phyloP scores from a whole-genome alignment of 2,797 vertebrate genomes.

The Steatocranus sp. region DNA sequence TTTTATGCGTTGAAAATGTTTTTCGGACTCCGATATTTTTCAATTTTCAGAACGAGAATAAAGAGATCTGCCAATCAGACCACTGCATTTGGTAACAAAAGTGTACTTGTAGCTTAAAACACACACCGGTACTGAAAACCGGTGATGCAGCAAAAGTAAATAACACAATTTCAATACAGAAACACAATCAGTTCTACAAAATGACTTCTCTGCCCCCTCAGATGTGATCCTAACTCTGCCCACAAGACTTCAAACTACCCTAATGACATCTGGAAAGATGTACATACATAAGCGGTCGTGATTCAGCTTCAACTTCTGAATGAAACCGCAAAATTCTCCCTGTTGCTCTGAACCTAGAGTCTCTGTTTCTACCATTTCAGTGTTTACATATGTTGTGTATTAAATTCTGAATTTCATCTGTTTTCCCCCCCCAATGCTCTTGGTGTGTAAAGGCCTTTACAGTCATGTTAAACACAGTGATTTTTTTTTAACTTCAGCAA shows the following conservation, averaged over 20 bases:
- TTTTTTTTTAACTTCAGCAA: neutral
- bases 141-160: neutral
- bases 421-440: accelerated
- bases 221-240: neutral
- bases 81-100: neutral
- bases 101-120: neutral
- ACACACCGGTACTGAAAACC: neutral
- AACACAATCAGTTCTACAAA: neutral
- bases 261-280: neutral
- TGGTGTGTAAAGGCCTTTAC: neutral
- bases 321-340: neutral
- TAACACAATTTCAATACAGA: neutral
- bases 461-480: neutral
- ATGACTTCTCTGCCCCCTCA: neutral
- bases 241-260: neutral
- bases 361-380: neutral
- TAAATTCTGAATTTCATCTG: neutral
- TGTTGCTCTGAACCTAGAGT: neutral
- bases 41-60: neutral
- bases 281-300: neutral
- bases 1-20: neutral
- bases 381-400: neutral
- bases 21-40: neutral
- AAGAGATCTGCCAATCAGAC: neutral
- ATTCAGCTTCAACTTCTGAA: neutral